phyloP scores from a whole-genome alignment of 2,888 invertebrate species.

The Cephalotes varians region DNA sequence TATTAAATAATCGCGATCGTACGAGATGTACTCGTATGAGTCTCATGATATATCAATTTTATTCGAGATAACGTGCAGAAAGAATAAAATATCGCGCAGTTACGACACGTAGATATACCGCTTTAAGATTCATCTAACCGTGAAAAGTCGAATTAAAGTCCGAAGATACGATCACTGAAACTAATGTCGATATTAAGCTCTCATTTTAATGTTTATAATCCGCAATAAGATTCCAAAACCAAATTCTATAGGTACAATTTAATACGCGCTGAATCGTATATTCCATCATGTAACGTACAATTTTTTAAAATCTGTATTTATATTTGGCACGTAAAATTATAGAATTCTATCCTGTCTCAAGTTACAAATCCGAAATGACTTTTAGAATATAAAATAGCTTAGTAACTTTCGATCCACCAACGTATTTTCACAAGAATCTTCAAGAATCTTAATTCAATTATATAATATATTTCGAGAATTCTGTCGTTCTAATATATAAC shows the following conservation, averaged over 20 bases:
- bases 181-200: constrained; percentile 9
- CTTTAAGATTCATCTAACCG: constrained; percentile 11
- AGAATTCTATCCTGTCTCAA: neutral
- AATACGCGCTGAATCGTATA: neutral
- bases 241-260: neutral
- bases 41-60: constrained; percentile 33
- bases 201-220: constrained; percentile 23
- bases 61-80: constrained; percentile 16
- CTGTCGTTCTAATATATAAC: neutral
- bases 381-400: neutral
- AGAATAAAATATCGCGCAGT: constrained; percentile 21
- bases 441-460: neutral
- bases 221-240: neutral
- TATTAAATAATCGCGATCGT: constrained; percentile 44
- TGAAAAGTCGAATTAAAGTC: neutral
- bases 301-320: neutral
- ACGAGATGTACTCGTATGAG: neutral
- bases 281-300: neutral
- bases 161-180: neutral
- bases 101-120: neutral
- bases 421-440: neutral
- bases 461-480: neutral
- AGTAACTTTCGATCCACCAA: neutral
- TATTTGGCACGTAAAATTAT: neutral
- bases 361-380: neutral